These are phyloP conservation scores for Hypercompe scribonia DNA, from an alignment of 2,888 invertebrate genomes.

Conservation along the genomic window DNA sequence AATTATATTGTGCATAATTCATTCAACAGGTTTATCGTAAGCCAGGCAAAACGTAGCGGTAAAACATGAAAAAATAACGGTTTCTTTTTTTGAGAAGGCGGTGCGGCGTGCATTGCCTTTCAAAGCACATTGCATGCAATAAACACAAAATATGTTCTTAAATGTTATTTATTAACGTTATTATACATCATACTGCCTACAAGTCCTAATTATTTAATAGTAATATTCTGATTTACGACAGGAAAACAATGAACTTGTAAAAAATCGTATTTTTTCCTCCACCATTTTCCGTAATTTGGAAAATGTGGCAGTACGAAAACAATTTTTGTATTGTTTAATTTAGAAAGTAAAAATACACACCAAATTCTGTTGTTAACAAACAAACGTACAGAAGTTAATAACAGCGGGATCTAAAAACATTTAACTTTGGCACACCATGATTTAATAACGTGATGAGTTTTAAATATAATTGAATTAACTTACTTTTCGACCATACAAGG, in stretches of 20 bases:
- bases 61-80: slow-evolving; percentile 9
- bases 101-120: background rate
- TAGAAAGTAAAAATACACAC: too few species aligned
- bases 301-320: too few species aligned
- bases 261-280: too few species aligned
- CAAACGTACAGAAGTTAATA: too few species aligned
- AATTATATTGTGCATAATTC: background rate
- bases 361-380: too few species aligned
- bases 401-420: too few species aligned
- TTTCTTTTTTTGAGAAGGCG: background rate
- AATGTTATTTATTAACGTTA: slow-evolving; percentile 32
- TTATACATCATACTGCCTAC: slow-evolving; percentile 11
- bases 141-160: slow-evolving; percentile 18
- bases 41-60: slow-evolving; percentile 11
- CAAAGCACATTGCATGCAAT: background rate
- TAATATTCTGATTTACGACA: slow-evolving; percentile 28
- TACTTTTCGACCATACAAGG: too few species aligned
- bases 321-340: too few species aligned
- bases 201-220: background rate
- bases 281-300: too few species aligned
- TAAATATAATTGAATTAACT: too few species aligned
- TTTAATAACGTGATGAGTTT: too few species aligned
- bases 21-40: slow-evolving; percentile 1
- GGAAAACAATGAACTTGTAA: background rate
- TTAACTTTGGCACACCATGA: too few species aligned